Conservation (phyloP, 2,797 vertebrate genomes). For the Coreius guichenoti region DNA sequence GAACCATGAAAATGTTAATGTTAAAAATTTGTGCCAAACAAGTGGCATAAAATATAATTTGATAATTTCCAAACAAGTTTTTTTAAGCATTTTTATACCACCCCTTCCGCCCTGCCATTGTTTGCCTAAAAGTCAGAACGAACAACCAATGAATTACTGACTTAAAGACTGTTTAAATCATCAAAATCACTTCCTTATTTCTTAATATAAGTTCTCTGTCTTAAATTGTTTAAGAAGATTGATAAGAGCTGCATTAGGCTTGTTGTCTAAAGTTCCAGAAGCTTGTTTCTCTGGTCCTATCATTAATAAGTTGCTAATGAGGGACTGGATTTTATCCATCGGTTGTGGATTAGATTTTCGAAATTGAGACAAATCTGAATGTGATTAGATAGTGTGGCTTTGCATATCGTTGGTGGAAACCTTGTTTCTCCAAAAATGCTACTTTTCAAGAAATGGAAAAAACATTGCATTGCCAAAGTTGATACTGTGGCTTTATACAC, state of each 20-base stretch:
- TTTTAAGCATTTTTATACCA: neutral
- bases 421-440: too few relatives aligned
- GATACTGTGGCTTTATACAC: neutral
- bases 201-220: too few relatives aligned
- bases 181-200: neutral
- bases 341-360: neutral
- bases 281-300: neutral
- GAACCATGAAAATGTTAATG: neutral
- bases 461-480: neutral
- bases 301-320: neutral
- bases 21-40: neutral
- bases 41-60: neutral
- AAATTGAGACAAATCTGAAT: neutral
- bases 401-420: neutral
- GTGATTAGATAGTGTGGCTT: neutral
- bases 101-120: neutral
- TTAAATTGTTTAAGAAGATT: neutral
- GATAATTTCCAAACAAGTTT: neutral
- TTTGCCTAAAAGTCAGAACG: neutral
- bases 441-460: too few relatives aligned
- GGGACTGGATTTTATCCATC: neutral
- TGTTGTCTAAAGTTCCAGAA: neutral
- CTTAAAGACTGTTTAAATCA: neutral
- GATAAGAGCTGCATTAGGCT: neutral
- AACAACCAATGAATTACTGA: neutral